A percentile compares a stretch with the other conserved stretches of the same genome.
Conservation (phyloP, 1,140 invertebrate species). For the Drosophila pseudoobscura region DNA sequence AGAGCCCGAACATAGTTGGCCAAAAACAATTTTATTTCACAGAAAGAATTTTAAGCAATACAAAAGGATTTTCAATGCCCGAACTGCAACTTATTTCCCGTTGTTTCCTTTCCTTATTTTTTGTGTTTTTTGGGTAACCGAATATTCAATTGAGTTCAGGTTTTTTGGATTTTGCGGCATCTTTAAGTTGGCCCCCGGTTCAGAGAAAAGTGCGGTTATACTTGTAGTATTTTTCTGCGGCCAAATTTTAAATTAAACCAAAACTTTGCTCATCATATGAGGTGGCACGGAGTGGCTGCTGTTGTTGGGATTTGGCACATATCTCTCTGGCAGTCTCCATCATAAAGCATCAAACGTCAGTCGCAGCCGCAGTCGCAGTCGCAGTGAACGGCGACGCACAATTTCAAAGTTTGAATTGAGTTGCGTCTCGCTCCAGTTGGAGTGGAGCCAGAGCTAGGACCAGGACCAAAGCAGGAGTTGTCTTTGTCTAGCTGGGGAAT, state of each 20-base stretch:
- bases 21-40: conserved; percentile 65
- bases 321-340: conserved; percentile 38
- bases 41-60: conserved; percentile 63
- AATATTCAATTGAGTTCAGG: conserved; percentile 10
- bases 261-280: conserved; percentile 66
- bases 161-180: background rate
- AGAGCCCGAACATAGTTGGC: conserved; percentile 61
- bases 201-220: too few relatives aligned
- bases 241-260: conserved; percentile 63
- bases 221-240: conserved; percentile 1
- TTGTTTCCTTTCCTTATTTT: conserved; percentile 1
- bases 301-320: conserved; percentile 52
- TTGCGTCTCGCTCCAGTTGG: conserved; percentile 46
- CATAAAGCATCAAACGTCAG: conserved; percentile 71
- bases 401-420: conserved; percentile 78
- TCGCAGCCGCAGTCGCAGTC: conserved; percentile 27
- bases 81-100: conserved; percentile 21
- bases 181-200: background rate
- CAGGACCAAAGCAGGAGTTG: background rate
- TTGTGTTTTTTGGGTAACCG: conserved; percentile 7
- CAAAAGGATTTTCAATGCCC: conserved; percentile 65
- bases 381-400: conserved; percentile 52
- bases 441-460: background rate
- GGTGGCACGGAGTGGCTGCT: conserved; percentile 11
- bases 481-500: conserved; percentile 19